Conservation (phyloP, 2,113 vertebrate genomes). For the Xyrauchen texanus region DNA sequence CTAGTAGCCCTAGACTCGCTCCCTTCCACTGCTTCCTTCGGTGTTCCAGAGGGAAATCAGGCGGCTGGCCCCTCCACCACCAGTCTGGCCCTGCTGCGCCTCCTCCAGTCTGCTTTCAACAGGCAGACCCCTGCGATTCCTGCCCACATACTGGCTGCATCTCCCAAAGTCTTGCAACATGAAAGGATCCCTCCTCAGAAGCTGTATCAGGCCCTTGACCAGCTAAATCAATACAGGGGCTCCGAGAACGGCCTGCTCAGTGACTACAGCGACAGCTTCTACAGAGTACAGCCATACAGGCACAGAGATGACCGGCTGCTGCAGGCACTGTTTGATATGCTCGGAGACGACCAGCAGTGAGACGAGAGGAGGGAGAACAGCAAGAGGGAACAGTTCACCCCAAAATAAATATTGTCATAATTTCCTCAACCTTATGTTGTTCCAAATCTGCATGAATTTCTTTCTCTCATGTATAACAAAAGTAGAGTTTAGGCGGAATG, state of each 20-base stretch:
- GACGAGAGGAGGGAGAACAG: background rate
- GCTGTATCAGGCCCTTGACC: conserved; percentile 85
- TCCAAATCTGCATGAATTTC: too few species aligned
- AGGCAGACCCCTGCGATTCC: conserved; percentile 70
- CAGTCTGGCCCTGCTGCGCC: conserved; percentile 79
- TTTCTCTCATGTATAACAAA: too few species aligned
- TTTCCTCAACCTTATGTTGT: too few species aligned
- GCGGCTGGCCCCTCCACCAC: conserved; percentile 45
- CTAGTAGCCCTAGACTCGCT: background rate
- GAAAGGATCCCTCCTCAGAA: conserved; percentile 76
- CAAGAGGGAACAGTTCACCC: too few species aligned
- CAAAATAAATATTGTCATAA: too few species aligned
- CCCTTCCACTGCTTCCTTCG: conserved; percentile 37
- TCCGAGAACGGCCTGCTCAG: conserved; percentile 82
- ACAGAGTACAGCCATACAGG: conserved; percentile 86
- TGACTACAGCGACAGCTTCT: conserved; percentile 90
- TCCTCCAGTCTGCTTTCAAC: conserved; percentile 88
- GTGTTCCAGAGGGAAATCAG: conserved; percentile 58
- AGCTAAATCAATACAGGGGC: conserved; percentile 81
- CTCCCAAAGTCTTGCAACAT: conserved; percentile 59
- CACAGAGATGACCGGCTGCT: conserved; percentile 92
- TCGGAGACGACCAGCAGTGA: conserved; percentile 79
- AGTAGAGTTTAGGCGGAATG: too few species aligned
- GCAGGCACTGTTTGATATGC: conserved; percentile 87
- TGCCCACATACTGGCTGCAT: conserved; percentile 54